A percentile compares a stretch with the other conserved stretches of the same genome.
Evolutionary conservation across 2,797 vertebrate species (phyloP).

Genomic region (Heliangelus exortis): DNA sequence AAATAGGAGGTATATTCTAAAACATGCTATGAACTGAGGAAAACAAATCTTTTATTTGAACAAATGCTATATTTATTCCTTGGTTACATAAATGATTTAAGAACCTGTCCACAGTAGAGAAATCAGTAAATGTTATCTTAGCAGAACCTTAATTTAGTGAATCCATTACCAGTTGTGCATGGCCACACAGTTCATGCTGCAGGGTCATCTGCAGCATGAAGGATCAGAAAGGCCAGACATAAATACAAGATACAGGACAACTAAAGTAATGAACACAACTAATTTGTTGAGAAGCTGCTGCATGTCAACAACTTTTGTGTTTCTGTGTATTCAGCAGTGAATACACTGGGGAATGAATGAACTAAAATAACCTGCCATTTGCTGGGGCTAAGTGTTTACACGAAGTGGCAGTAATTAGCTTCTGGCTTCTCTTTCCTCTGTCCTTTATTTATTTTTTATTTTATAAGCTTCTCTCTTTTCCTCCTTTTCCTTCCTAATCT

Average conservation of each 20-base stretch:
- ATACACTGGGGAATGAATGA: neutral
- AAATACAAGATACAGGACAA: neutral
- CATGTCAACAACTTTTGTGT: neutral
- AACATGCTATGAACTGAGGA: neutral
- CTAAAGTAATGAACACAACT: neutral
- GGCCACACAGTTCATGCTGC: neutral
- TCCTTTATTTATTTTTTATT: neutral
- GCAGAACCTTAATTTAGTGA: neutral
- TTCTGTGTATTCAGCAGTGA: neutral
- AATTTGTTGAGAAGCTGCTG: neutral
- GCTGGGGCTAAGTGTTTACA: neutral
- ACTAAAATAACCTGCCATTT: neutral
- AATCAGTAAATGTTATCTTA: neutral
- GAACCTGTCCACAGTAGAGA: neutral
- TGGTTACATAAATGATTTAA: neutral
- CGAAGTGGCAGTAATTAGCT: neutral
- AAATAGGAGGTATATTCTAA: neutral
- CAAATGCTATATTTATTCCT: neutral
- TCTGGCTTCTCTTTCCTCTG: neutral
- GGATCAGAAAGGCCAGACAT: neutral
- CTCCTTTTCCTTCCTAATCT: neutral
- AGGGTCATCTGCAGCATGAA: neutral
- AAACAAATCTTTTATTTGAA: neutral
- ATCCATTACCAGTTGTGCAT: accelerated
- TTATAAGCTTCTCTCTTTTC: neutral